Base-by-base conservation (phyloP, 1,140 invertebrate species). In the Lutraria rhynchaena region DNA sequence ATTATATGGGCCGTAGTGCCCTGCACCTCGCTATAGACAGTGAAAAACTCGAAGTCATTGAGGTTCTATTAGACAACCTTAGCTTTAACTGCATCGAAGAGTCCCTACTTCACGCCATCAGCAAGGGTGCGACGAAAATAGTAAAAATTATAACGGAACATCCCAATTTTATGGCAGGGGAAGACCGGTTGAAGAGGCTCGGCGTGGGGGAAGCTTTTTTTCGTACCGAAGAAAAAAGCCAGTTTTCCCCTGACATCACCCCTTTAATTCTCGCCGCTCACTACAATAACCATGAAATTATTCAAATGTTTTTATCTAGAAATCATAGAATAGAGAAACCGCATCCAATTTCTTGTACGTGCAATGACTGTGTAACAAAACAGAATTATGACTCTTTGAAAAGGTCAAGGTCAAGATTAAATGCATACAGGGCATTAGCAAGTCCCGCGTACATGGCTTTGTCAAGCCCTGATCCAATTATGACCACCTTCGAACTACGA, bases 401-500 rank as follows among this genome's bases (percentile, higher is more conserved):
- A 67, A 65, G 89, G 71, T 91, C 90, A 53, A 58, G 90, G 78
- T 93, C 91, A 31, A 74, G 92, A 29, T 80, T 93, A 41, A 92
- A 92, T 82, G 91, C 92, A 11, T 93, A 92, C 85, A 81, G 90
- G 46, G 92, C 90, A 24, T 82, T 93, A 49, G 90, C 92, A 31
- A 92, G 91, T 73, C 91, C 92, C 9, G 93, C 94, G 0, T 96
- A 95, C 85, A 94, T 96, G 86, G 95, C 94, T 35, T 93, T 95
- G 75, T 94, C 94, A 0, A 93, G 94, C 0, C 89, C 93, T 11
- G 95, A 96, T 91, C 95, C 95, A 0, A 94, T 96, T 60, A 92
- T 95, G 70, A 92, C 93, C 17, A 94, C 95, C 0, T 96, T 96
- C 87, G 89, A 93, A 81, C 91, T 96, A 19, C 92, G 93, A 9